phyloP scores from a whole-genome alignment of 1,140 invertebrate species.

The Drosophila lacteicornis region DNA sequence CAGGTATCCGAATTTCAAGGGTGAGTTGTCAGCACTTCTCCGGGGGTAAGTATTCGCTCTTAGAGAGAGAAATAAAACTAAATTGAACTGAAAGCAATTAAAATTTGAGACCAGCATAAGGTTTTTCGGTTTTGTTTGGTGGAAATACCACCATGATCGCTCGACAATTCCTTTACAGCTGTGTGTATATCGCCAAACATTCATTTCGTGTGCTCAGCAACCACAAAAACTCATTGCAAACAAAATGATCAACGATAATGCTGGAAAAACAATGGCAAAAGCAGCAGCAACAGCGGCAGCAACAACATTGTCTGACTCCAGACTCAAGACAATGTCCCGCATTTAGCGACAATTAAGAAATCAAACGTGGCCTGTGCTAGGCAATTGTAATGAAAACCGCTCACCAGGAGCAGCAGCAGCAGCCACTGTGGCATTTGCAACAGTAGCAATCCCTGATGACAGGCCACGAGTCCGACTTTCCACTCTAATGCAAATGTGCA shows the following conservation, averaged over 20 bases:
- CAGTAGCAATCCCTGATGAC: slow-evolving; percentile 47
- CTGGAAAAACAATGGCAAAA: slow-evolving; percentile 34
- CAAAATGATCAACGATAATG: slow-evolving; percentile 79
- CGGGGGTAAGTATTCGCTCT: slow-evolving; percentile 8
- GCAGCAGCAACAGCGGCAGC: slow-evolving; percentile 14
- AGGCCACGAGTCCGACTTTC: slow-evolving; percentile 60
- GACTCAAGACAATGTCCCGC: slow-evolving; percentile 68
- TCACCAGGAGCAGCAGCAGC: slow-evolving; percentile 55
- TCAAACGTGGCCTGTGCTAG: slow-evolving; percentile 70
- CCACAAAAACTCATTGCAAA: slow-evolving; percentile 77
- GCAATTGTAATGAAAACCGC: slow-evolving; percentile 69
- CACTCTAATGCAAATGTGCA: slow-evolving; percentile 81
- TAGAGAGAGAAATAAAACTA: slow-evolving; percentile 42
- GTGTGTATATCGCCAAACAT: slow-evolving; percentile 57
- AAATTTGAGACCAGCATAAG: slow-evolving; percentile 59
- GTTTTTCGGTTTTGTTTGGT: slow-evolving; percentile 20
- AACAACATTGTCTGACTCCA: slow-evolving; percentile 25
- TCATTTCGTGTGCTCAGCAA: slow-evolving; percentile 72
- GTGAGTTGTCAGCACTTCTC: slow-evolving; percentile 28
- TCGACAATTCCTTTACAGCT: slow-evolving; percentile 70
- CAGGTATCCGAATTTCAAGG: slow-evolving; percentile 47
- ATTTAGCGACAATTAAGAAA: slow-evolving; percentile 84
- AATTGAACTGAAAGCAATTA: slow-evolving; percentile 77
- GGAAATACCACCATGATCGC: slow-evolving; percentile 76
- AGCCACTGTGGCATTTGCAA: slow-evolving; percentile 18